Conservation (phyloP, 1,140 invertebrate genomes). For the Thalassaphorura encarpata region DNA sequence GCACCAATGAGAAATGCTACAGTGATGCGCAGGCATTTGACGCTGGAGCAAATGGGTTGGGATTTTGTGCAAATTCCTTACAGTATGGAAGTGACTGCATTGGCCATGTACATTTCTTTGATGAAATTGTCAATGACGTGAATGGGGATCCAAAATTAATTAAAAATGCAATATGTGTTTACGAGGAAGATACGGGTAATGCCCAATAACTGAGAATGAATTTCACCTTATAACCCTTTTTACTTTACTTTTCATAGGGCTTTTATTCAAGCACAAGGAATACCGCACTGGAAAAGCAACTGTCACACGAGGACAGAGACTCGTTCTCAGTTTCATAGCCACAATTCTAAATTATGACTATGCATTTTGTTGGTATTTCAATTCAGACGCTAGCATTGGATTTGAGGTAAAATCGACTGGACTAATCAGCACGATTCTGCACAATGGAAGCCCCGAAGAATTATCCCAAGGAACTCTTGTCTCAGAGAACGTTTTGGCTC, state of each 20-base stretch:
- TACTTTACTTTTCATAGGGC: conserved; percentile 2
- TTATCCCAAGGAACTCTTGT: conserved; percentile 6
- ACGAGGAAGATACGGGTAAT: conserved; percentile 27
- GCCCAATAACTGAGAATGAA: not conserved
- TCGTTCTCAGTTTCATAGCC: conserved; percentile 23
- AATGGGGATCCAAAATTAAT: conserved; percentile 19
- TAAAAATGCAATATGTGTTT: conserved; percentile 28
- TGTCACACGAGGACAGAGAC: conserved; percentile 8
- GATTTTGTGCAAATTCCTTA: conserved; percentile 26
- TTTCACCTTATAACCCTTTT: not conserved
- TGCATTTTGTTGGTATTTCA: conserved; percentile 28
- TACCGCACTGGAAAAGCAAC: conserved; percentile 19
- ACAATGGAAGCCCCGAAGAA: not conserved
- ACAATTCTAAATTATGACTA: conserved; percentile 30
- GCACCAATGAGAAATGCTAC: not conserved
- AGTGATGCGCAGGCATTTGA: conserved; percentile 9
- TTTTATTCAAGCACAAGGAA: conserved; percentile 23
- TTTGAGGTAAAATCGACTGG: conserved; percentile 16
- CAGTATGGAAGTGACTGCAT: conserved; percentile 28
- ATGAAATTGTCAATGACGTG: conserved; percentile 16
- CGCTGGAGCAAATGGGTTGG: conserved; percentile 19
- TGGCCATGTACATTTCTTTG: conserved; percentile 26
- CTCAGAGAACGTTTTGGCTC: conserved; percentile 6
- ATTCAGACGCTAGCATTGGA: conserved; percentile 11
- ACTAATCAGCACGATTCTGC: conserved; percentile 5